Conservation (phyloP, 92 coral and sea anemone genomes). For the Plumapathes pennacea region DNA sequence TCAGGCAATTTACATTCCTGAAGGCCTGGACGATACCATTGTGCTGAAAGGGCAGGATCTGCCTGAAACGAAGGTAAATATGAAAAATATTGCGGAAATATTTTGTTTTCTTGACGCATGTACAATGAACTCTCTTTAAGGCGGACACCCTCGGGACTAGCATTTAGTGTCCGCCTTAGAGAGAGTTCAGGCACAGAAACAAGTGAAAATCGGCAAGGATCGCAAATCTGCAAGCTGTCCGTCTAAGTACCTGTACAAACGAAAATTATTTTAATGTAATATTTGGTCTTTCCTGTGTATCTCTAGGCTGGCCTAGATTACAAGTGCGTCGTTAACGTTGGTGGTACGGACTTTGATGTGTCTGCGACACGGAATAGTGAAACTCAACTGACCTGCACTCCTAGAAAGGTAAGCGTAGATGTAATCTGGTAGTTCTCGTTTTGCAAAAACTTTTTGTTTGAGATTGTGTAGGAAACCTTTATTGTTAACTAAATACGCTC, state of each 20-base stretch:
- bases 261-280: neutral
- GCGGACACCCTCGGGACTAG: no score
- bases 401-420: slow-evolving; percentile 24
- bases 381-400: slow-evolving; percentile 38
- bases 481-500: no score
- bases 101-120: no score
- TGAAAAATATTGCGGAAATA: no score
- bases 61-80: slow-evolving; percentile 54
- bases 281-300: neutral
- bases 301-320: slow-evolving; percentile 36
- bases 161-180: no score
- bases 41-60: slow-evolving; percentile 45
- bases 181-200: no score
- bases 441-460: neutral
- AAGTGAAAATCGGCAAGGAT: no score
- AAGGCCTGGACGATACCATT: slow-evolving; percentile 13
- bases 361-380: slow-evolving; percentile 46
- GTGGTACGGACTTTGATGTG: slow-evolving; percentile 4
- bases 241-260: no score
- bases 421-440: neutral
- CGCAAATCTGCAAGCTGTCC: no score
- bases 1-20: slow-evolving; percentile 45
- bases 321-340: slow-evolving; percentile 48
- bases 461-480: no score
- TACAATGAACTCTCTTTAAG: no score